Conservation (phyloP, 2,888 invertebrate species). For the Penaeus monodon region DNA sequence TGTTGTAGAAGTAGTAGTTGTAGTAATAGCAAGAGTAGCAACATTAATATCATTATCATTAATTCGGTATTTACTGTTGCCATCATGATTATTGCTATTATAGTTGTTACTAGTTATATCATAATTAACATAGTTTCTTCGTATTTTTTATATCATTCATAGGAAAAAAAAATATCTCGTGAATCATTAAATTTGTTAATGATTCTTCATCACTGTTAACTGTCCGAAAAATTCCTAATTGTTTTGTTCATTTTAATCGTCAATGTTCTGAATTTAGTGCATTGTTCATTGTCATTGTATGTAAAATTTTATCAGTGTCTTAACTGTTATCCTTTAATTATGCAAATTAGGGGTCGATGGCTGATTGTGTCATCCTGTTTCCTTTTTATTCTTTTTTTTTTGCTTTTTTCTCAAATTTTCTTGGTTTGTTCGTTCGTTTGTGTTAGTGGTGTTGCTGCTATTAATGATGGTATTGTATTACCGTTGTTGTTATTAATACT, state of each 20-base stretch:
- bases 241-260: too few species aligned
- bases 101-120: not conserved
- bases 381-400: not conserved
- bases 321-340: too few species aligned
- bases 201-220: too few species aligned
- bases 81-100: not conserved
- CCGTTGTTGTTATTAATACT: not conserved
- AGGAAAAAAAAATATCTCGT: not conserved
- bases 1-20: conserved; percentile 25
- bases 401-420: not conserved
- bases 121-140: not conserved
- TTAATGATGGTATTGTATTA: not conserved
- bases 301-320: too few species aligned
- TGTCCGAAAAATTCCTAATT: too few species aligned
- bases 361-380: not conserved
- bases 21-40: not conserved
- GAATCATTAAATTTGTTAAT: too few species aligned
- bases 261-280: too few species aligned
- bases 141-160: not conserved
- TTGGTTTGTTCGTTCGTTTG: not conserved
- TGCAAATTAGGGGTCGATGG: too few species aligned
- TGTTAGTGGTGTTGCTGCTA: not conserved
- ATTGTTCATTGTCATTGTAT: too few species aligned
- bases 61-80: too few species aligned
- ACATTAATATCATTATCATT: too few species aligned